Percentiles rank a stretch among this genome's conserved stretches.
phyloP scores from a whole-genome alignment of 37 sponge, comb jelly and placozoan genomes.

The Hormiphora californensis region DNA sequence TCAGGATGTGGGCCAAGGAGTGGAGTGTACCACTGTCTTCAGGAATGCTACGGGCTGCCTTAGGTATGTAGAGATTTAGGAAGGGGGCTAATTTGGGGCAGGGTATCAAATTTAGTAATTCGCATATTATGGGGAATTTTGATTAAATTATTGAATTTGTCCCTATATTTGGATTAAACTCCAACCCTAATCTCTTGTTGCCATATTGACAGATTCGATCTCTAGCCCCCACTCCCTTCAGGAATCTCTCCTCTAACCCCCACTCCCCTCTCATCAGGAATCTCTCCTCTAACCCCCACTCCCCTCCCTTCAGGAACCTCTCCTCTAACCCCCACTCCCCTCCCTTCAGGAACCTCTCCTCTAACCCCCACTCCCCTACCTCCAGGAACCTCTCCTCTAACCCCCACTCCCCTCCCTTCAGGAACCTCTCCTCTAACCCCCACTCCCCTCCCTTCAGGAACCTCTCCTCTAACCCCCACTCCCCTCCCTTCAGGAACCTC shows the following conservation, averaged over 20 bases:
- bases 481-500: too few relatives aligned
- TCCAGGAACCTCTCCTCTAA: conserved; percentile 76
- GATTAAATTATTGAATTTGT: too few relatives aligned
- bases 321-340: conserved; percentile 63
- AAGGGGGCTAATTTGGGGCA: not conserved
- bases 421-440: too few relatives aligned
- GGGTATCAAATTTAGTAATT: too few relatives aligned
- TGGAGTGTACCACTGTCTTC: conserved; percentile 21
- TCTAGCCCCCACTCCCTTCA: not conserved
- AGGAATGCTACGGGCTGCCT: conserved; percentile 35
- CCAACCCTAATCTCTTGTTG: too few relatives aligned
- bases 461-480: too few relatives aligned
- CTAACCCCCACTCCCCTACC: not conserved
- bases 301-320: conserved; percentile 59
- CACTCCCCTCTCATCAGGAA: conserved; percentile 55
- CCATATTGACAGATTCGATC: not conserved
- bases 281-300: conserved; percentile 69
- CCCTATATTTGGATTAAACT: too few relatives aligned
- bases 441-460: too few relatives aligned
- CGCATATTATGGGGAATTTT: too few relatives aligned
- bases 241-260: too few relatives aligned
- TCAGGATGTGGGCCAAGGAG: not conserved
- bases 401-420: too few relatives aligned
- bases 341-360: conserved; percentile 69
- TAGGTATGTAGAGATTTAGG: not conserved